Evolutionary conservation across 2,113 vertebrate species (phyloP).

Genomic region (Isichthys henryi): DNA sequence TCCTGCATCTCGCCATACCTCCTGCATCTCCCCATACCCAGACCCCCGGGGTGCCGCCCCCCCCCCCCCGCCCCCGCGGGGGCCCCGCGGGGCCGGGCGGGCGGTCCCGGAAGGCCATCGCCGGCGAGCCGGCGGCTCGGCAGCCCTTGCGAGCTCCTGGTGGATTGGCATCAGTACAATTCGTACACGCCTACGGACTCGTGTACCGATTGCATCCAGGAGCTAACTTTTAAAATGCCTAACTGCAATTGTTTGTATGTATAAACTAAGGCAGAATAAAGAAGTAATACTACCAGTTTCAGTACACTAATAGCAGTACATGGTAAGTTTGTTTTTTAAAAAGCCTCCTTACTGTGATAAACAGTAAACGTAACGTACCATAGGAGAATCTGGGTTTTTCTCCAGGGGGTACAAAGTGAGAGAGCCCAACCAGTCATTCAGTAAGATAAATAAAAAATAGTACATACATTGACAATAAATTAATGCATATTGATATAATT

Average conservation of each 20-base stretch:
- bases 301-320: background rate
- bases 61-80: too few relatives aligned
- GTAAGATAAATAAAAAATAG: background rate
- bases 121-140: background rate
- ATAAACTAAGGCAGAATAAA: background rate
- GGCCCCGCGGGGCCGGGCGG: too few relatives aligned
- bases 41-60: too few relatives aligned
- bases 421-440: background rate
- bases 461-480: background rate
- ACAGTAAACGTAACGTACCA: background rate
- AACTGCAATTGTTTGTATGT: background rate
- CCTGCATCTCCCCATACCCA: too few relatives aligned
- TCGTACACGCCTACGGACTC: background rate
- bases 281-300: background rate
- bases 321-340: background rate
- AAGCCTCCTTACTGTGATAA: background rate
- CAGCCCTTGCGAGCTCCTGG: background rate
- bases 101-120: background rate
- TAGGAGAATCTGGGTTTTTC: background rate
- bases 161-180: background rate
- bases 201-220: background rate
- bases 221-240: background rate
- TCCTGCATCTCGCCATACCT: too few relatives aligned
- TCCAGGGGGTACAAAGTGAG: background rate
- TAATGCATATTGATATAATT: background rate